A percentile compares a stretch with the other conserved stretches of the same genome.
These are phyloP conservation scores for Oikopleura albicans DNA, from an alignment of 23 tunicate species.

Conservation along the genomic window DNA sequence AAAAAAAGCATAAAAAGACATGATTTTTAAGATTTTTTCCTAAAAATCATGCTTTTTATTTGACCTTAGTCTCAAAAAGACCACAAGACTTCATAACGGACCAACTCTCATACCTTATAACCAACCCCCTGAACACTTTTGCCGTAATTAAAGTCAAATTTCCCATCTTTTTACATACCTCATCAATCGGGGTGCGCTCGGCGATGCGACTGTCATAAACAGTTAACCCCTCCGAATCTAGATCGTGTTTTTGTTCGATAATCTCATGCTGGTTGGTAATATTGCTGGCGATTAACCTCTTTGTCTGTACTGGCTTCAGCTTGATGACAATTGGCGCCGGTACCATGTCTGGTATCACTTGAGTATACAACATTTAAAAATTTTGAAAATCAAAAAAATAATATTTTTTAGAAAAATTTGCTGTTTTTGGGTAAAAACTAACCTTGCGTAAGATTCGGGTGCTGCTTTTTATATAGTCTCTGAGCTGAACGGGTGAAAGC, in stretches of 20 bases:
- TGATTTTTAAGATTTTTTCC: no score
- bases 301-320: not conserved
- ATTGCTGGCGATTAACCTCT: not conserved
- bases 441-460: no score
- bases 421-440: not conserved
- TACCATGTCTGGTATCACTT: not conserved
- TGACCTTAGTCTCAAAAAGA: no score
- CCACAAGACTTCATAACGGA: no score
- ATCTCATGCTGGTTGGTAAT: not conserved
- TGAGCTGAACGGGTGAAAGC: no score
- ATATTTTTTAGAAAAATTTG: not conserved
- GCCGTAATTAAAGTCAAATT: no score
- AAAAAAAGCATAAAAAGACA: no score
- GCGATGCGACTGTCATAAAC: not conserved
- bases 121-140: no score
- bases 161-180: no score
- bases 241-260: not conserved
- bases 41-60: no score
- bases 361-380: not conserved
- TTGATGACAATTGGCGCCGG: not conserved
- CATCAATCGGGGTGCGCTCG: constrained; percentile 5
- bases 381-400: not conserved
- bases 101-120: no score
- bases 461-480: no score
- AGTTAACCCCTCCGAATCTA: not conserved